A percentile compares a stretch with the other conserved stretches of the same genome.
These are phyloP conservation scores for Lasaia peninsularis DNA, from an alignment of 1,140 invertebrate species.

Conservation along the genomic window DNA sequence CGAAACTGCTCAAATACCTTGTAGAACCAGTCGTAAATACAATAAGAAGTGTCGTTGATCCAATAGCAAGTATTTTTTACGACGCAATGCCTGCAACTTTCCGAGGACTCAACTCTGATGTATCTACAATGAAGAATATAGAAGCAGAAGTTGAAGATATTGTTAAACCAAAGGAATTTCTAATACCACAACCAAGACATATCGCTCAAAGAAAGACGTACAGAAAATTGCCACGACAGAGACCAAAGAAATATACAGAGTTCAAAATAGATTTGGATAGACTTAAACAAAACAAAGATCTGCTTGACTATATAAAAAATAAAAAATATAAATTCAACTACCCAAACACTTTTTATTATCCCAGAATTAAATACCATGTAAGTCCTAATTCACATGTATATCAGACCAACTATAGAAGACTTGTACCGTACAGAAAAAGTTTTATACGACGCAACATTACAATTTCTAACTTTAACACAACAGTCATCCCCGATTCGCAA, in stretches of 20 bases:
- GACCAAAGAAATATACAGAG: constrained; percentile 63
- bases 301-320: constrained; percentile 60
- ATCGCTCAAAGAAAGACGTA: constrained; percentile 60
- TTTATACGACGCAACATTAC: constrained; percentile 28
- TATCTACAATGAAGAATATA: constrained; percentile 41
- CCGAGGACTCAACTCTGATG: constrained; percentile 54
- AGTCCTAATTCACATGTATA: constrained; percentile 44
- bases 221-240: constrained; percentile 40
- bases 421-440: constrained; percentile 43
- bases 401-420: constrained; percentile 48
- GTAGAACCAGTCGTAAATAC: constrained; percentile 56
- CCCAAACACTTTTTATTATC: constrained; percentile 63
- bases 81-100: constrained; percentile 63
- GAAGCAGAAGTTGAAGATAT: constrained; percentile 44
- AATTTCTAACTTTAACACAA: constrained; percentile 24
- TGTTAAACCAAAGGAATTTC: constrained; percentile 48
- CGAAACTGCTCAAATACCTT: constrained; percentile 59
- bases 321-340: constrained; percentile 71
- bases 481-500: constrained; percentile 15
- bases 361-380: constrained; percentile 56
- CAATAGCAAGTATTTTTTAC: constrained; percentile 58
- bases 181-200: constrained; percentile 58
- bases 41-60: constrained; percentile 54
- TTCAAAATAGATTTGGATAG: constrained; percentile 62
- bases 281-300: constrained; percentile 63